Conservation (phyloP, 2,113 vertebrate species). For the Silurus glanis region DNA sequence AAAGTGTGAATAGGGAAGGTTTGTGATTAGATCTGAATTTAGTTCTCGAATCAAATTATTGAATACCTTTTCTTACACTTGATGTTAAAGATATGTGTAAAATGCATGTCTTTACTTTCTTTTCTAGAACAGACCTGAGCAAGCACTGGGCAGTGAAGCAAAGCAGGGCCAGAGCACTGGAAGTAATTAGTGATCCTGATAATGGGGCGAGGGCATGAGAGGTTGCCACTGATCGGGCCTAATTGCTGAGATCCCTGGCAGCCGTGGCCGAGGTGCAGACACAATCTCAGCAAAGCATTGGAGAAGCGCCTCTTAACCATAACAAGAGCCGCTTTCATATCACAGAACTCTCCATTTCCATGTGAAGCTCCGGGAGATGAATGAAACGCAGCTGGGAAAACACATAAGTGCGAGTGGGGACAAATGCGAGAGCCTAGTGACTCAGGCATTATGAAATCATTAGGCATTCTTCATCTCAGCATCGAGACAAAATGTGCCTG, state of each 20-base stretch:
- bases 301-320: slow-evolving; percentile 40
- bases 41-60: background rate
- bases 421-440: slow-evolving; percentile 43
- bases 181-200: slow-evolving; percentile 80
- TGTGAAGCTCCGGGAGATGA: slow-evolving; percentile 49
- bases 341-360: slow-evolving; percentile 52
- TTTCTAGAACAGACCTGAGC: slow-evolving; percentile 7
- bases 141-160: slow-evolving; percentile 55
- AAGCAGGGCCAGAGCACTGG: slow-evolving; percentile 61
- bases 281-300: slow-evolving; percentile 54
- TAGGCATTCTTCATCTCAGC: slow-evolving; percentile 48
- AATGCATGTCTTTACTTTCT: background rate
- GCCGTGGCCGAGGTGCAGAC: slow-evolving; percentile 62
- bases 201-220: slow-evolving; percentile 72
- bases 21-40: background rate
- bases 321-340: slow-evolving; percentile 47
- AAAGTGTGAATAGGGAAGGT: background rate
- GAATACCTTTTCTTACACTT: background rate
- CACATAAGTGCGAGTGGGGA: slow-evolving; percentile 38
- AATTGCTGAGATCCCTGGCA: slow-evolving; percentile 75
- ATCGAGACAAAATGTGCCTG: slow-evolving; percentile 48
- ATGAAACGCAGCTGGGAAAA: slow-evolving; percentile 50
- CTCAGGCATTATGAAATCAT: slow-evolving; percentile 47
- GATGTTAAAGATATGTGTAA: background rate
- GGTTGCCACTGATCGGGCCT: slow-evolving; percentile 75